Conservation (phyloP, 2,797 vertebrate species). For the Merluccius polli region DNA sequence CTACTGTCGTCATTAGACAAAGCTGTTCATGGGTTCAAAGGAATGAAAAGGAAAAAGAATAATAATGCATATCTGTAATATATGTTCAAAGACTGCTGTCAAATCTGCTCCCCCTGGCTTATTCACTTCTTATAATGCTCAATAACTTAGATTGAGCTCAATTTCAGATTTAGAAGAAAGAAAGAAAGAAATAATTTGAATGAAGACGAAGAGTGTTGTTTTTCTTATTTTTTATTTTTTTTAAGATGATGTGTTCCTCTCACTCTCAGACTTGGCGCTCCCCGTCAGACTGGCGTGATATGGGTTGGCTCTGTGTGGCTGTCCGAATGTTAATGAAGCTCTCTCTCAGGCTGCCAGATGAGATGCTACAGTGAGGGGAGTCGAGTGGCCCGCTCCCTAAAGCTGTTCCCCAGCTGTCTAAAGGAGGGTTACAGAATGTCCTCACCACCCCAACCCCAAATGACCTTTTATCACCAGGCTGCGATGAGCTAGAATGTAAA, state of each 20-base stretch:
- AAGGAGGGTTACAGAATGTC: constrained; percentile 29
- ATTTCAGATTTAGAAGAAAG: not conserved
- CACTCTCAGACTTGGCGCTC: not conserved
- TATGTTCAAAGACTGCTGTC: constrained; percentile 8
- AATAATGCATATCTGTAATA: not conserved
- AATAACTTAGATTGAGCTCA: not conserved
- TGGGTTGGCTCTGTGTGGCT: constrained; percentile 10
- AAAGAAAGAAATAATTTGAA: not conserved
- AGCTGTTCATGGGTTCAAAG: not conserved
- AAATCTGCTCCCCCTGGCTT: not conserved
- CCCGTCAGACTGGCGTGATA: not conserved
- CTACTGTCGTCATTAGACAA: not conserved
- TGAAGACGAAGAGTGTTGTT: not conserved
- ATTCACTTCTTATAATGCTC: not conserved
- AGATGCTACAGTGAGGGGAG: constrained; percentile 32
- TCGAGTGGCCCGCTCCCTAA: constrained; percentile 24
- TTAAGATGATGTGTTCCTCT: not conserved
- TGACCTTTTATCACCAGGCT: constrained; percentile 21
- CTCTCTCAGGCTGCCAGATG: constrained; percentile 35
- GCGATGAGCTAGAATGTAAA: constrained; percentile 5
- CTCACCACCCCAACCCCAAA: constrained; percentile 21
- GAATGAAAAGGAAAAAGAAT: not conserved
- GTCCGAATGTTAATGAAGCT: constrained; percentile 49
- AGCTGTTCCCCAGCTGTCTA: constrained; percentile 25
- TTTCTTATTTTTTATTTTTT: not conserved